Percentiles rank a stretch among this genome's conserved stretches.
phyloP scores from a whole-genome alignment of 1,140 invertebrate genomes.

The Brachionus angularis region DNA sequence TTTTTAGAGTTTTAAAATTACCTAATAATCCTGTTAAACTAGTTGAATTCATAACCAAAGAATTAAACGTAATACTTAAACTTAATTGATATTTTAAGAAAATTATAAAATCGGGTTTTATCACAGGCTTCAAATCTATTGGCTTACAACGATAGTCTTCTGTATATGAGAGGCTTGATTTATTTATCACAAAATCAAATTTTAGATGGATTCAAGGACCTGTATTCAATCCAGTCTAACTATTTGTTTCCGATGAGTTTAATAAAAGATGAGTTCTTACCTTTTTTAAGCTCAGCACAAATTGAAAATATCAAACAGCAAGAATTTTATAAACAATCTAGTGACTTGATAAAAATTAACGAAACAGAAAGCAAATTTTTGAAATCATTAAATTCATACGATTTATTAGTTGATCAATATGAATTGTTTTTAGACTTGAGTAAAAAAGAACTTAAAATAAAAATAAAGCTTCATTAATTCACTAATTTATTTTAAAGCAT shows the following conservation, averaged over 20 bases:
- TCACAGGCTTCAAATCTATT: not conserved
- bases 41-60: not conserved
- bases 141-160: not conserved
- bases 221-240: constrained; percentile 6
- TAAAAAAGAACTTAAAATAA: not conserved
- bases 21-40: not conserved
- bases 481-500: constrained; percentile 1
- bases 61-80: constrained; percentile 2
- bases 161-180: not conserved
- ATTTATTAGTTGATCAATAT: not conserved
- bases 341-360: constrained; percentile 7
- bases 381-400: not conserved
- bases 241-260: constrained; percentile 1
- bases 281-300: not conserved
- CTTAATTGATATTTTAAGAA: not conserved
- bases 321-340: not conserved
- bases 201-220: constrained; percentile 20
- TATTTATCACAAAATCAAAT: constrained; percentile 5
- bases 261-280: not conserved
- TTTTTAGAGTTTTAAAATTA: not conserved
- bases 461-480: not conserved
- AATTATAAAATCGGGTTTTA: no score
- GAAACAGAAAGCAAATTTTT: not conserved
- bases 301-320: constrained; percentile 18
- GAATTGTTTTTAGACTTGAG: constrained; percentile 14